Conservation (phyloP, 2,113 vertebrate genomes). For the Motacilla tschutschensis region DNA sequence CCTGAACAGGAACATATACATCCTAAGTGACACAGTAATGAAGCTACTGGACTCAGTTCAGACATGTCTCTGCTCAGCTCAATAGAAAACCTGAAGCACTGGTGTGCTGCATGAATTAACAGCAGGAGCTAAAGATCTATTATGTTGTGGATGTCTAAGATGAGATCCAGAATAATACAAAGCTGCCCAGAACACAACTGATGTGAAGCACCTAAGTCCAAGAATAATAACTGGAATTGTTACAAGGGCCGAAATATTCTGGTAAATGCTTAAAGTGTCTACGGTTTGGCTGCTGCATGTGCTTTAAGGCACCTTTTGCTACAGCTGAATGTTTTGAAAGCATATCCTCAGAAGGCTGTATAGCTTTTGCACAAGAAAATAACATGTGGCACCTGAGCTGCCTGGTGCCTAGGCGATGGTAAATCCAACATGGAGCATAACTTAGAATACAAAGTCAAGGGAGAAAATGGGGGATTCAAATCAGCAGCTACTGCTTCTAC, state of each 20-base stretch:
- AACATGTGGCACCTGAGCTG: fast-evolving
- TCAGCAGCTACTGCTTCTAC: neutral
- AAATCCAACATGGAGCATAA: neutral
- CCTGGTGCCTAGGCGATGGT: neutral
- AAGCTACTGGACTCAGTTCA: neutral
- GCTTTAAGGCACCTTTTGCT: slow-evolving; percentile 1
- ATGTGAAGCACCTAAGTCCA: slow-evolving; percentile 1
- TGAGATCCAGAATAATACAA: neutral
- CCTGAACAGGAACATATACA: neutral
- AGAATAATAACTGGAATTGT: neutral
- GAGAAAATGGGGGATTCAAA: neutral
- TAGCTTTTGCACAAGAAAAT: neutral
- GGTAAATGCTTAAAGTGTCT: neutral
- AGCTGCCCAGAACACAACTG: neutral
- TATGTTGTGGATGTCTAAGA: neutral
- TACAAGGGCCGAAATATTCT: neutral
- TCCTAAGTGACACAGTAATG: neutral
- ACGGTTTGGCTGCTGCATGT: neutral
- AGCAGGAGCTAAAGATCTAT: neutral
- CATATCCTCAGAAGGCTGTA: neutral
- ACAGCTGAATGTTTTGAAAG: neutral
- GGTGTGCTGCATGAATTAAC: neutral
- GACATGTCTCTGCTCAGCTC: neutral
- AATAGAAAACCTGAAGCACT: neutral
- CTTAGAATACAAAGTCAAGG: neutral